These are phyloP conservation scores for Colius striatus DNA, from an alignment of 2,113 vertebrate species.

Conservation along the genomic window DNA sequence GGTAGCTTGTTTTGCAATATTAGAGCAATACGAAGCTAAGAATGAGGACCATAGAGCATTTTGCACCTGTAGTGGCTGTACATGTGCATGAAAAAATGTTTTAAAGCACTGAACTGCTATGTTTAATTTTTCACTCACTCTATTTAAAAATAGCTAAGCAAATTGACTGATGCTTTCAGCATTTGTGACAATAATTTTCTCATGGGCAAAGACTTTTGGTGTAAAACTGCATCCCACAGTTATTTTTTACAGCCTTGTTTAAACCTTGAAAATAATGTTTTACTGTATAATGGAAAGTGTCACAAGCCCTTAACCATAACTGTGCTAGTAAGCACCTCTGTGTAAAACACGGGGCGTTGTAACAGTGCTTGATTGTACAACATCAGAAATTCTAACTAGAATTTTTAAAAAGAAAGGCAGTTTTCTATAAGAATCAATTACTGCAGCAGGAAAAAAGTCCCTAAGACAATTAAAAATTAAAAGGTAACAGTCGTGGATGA, in stretches of 20 bases:
- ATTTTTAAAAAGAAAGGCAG: neutral
- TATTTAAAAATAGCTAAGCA: constrained; percentile 41
- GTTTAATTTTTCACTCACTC: constrained; percentile 17
- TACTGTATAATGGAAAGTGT: constrained; percentile 40
- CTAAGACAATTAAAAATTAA: neutral
- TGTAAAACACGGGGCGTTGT: neutral
- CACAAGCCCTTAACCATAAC: neutral
- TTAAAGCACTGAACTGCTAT: neutral
- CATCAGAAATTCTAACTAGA: neutral
- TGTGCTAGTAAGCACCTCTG: neutral
- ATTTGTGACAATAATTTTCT: constrained; percentile 62
- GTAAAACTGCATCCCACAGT: constrained; percentile 40
- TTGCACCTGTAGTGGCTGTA: neutral
- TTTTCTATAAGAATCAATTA: neutral
- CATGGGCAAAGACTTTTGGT: neutral
- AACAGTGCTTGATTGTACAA: neutral
- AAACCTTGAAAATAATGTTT: constrained; percentile 39
- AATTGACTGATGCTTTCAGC: constrained; percentile 25
- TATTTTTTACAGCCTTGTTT: constrained; percentile 43
- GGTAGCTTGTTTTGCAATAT: neutral
- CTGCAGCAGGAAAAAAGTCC: neutral
- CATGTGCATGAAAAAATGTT: neutral
- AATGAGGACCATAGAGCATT: neutral
- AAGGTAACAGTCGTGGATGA: neutral
- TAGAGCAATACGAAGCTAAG: neutral